Evolutionary conservation across 2,888 invertebrate genomes (phyloP).

Genomic region (Orthosia gothica): DNA sequence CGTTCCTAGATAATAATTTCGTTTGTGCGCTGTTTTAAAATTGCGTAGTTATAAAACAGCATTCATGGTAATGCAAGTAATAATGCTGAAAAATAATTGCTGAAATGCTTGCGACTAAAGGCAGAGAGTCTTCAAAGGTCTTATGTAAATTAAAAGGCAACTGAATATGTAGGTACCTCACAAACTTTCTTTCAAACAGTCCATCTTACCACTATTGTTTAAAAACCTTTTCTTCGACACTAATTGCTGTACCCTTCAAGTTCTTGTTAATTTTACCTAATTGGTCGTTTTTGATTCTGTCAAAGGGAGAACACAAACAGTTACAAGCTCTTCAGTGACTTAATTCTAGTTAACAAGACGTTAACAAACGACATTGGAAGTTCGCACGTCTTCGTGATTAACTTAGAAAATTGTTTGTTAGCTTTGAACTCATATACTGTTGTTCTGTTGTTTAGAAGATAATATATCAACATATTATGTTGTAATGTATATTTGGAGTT

Average conservation of each 20-base stretch:
- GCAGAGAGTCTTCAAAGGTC: background rate
- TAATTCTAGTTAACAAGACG: constrained; percentile 64
- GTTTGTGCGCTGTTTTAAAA: too few relatives aligned
- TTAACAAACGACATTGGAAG: constrained; percentile 63
- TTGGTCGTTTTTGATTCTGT: too few relatives aligned
- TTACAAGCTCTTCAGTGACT: constrained; percentile 48
- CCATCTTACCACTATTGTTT: constrained; percentile 26
- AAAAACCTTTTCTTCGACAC: constrained; percentile 34
- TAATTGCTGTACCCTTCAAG: constrained; percentile 48
- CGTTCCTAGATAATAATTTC: too few relatives aligned
- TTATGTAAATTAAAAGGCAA: background rate
- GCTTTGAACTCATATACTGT: constrained; percentile 47
- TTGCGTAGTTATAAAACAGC: too few relatives aligned
- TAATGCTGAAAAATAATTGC: background rate
- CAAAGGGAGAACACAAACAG: constrained; percentile 46
- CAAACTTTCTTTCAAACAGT: constrained; percentile 17
- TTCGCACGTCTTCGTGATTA: constrained; percentile 55
- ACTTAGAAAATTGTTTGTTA: constrained; percentile 59
- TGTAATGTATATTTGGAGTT: constrained; percentile 30
- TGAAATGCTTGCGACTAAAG: background rate
- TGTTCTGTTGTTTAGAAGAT: constrained; percentile 49
- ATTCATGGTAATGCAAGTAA: too few relatives aligned
- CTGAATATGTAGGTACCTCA: background rate
- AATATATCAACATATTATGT: constrained; percentile 45
- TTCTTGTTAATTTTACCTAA: constrained; percentile 49